A percentile compares a stretch with the other conserved stretches of the same genome.
Conservation (phyloP, 1,140 invertebrate genomes). For the Caenorhabditis tropicalis region DNA sequence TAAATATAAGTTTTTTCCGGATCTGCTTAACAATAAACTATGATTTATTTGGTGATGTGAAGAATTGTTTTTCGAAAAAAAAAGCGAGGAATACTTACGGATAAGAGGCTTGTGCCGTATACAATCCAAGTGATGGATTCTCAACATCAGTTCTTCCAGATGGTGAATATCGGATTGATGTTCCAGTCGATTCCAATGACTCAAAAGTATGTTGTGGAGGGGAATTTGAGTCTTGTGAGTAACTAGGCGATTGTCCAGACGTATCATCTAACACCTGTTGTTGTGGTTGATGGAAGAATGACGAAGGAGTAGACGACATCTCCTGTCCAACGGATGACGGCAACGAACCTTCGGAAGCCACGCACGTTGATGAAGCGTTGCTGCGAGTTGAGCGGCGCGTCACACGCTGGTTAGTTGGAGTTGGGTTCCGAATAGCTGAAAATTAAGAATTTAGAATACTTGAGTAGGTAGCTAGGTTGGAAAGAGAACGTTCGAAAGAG, state of each 20-base stretch:
- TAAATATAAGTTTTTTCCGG: not conserved
- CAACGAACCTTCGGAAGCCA: conserved; percentile 11
- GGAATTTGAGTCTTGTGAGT: conserved; percentile 21
- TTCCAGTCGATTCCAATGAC: not conserved
- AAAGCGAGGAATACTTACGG: not conserved
- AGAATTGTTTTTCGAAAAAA: not conserved
- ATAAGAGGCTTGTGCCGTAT: conserved; percentile 17
- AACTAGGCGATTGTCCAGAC: not conserved
- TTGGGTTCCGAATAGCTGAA: conserved; percentile 9
- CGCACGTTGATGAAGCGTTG: conserved; percentile 14
- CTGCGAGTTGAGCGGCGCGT: conserved; percentile 4
- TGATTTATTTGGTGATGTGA: not conserved
- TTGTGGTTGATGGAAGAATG: not conserved
- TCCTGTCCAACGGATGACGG: not conserved
- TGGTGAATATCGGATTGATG: conserved; percentile 10
- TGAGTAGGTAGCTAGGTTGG: too few relatives aligned
- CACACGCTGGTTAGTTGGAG: conserved; percentile 28
- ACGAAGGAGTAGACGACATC: conserved; percentile 19
- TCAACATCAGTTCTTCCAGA: not conserved
- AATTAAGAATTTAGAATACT: not conserved
- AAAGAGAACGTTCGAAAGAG: too few relatives aligned
- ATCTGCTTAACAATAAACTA: not conserved
- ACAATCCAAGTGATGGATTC: conserved; percentile 25
- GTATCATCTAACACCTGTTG: conserved; percentile 32
- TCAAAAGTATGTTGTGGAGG: not conserved